Base-by-base conservation (phyloP, 2,797 vertebrate genomes). In the Pangasius larnaudii region DNA sequence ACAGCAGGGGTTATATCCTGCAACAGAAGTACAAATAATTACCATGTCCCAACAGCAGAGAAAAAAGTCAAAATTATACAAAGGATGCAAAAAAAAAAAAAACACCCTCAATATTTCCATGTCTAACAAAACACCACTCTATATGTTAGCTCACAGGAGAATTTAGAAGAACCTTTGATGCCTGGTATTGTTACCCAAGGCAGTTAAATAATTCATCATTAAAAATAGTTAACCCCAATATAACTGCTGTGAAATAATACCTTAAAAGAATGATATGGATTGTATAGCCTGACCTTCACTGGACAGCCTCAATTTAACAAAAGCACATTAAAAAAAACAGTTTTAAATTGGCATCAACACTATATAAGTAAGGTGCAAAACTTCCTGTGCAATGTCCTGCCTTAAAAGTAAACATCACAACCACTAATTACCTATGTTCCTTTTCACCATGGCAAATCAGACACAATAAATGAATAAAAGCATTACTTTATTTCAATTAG, bases 1-100 rank as follows among this genome's bases (percentile, higher is more conserved):
- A 33, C 63, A 67, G 81, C 42, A 22, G 42, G 18, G n/a, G 24
- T 2, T n/a, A 46, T 46, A 82, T 82, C 42, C 56, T 46, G 39
- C 11, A 51, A 65, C 80, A 33, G 58, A n/a, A 42, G 14, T 42
- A n/a, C 79, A 82, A 82, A 63, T 82, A 63, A 80, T 58, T 13
- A 24, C 9, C 51, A 56, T 59, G n/a, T 53, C 49, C 19, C n/a
- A 24, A 11, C 33, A 80, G 78, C 19, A 58, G 19, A 80, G 30
- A 58, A 58, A 58, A 46, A 46, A 46, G 24, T 19, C 75, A 18
- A 79, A 56, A 79, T 56, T 33, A 56, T 14, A 22, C 27, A 53
- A 30, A 51, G 27, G 49, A 77, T 30, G 74, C 42, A 75, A 75
- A 13, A 77, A 30, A 5, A 77, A 78, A 71, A 59, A 10, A 36